A percentile compares a stretch with the other conserved stretches of the same genome.
phyloP scores from a whole-genome alignment of 2,797 vertebrate genomes.

The Sebastes oblongus region DNA sequence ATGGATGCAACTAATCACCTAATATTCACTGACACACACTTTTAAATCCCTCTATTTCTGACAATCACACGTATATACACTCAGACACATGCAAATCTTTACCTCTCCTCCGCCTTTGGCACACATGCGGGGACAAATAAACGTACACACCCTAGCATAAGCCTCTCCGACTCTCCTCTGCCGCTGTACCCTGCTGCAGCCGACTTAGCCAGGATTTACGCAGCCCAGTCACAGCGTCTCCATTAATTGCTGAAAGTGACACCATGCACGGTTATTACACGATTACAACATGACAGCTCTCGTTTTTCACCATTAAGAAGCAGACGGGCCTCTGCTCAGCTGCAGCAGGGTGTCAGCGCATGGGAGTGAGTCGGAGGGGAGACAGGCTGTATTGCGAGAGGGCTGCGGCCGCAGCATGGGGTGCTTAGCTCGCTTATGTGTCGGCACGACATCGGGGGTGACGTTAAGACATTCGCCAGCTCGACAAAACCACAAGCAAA shows the following conservation, averaged over 20 bases:
- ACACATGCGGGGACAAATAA: conserved; percentile 40
- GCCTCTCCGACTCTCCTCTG: conserved; percentile 34
- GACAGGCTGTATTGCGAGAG: conserved; percentile 42
- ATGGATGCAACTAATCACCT: conserved; percentile 6
- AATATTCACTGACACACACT: conserved; percentile 12
- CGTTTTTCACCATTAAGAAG: conserved; percentile 79
- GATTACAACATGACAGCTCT: conserved; percentile 83
- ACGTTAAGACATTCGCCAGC: conserved; percentile 15
- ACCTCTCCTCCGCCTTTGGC: background rate
- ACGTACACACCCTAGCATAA: conserved; percentile 35
- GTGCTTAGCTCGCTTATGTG: conserved; percentile 58
- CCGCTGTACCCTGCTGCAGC: conserved; percentile 45
- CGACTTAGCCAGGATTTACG: conserved; percentile 78
- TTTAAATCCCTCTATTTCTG: conserved; percentile 8
- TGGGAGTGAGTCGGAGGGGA: conserved; percentile 51
- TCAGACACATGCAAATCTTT: conserved; percentile 20
- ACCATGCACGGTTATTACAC: conserved; percentile 78
- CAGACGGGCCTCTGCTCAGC: conserved; percentile 64
- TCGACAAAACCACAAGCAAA: background rate
- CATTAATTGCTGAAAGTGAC: conserved; percentile 82
- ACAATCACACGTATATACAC: conserved; percentile 21
- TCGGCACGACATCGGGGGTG: conserved; percentile 30
- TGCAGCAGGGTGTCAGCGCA: conserved; percentile 64
- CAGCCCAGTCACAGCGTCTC: conserved; percentile 77
- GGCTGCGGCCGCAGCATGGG: conserved; percentile 39